Conservation (phyloP, 2,113 vertebrate species). For the Cephalophus harveyi region DNA sequence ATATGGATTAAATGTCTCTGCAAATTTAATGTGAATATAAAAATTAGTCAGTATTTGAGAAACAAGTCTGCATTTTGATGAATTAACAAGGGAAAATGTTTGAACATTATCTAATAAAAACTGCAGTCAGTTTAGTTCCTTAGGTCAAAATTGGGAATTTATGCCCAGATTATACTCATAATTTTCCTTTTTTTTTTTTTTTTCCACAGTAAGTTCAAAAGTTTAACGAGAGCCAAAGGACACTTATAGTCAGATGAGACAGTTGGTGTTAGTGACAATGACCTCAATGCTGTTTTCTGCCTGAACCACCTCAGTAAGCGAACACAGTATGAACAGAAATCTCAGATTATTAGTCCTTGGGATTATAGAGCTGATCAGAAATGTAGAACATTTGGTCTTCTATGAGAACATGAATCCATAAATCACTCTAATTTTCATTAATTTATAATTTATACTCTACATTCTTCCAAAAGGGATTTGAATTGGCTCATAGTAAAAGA, state of each 20-base stretch:
- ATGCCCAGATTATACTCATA: not conserved
- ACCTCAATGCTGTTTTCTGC: not conserved
- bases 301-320: not conserved
- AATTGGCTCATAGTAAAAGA: not conserved
- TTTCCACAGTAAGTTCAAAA: conserved; percentile 3
- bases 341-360: not conserved
- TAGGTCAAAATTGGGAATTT: not conserved
- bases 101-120: conserved; percentile 32
- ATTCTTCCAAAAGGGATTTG: conserved; percentile 1
- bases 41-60: conserved; percentile 70
- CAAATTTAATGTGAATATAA: conserved; percentile 63
- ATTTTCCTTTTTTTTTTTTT: conserved; percentile 31
- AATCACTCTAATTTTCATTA: conserved; percentile 17
- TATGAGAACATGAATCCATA: not conserved
- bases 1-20: conserved; percentile 75
- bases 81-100: conserved; percentile 50
- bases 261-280: not conserved
- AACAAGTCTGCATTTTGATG: conserved; percentile 56
- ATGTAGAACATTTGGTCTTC: not conserved
- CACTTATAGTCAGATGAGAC: not conserved
- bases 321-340: not conserved
- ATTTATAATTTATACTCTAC: conserved; percentile 21
- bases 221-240: conserved; percentile 2
- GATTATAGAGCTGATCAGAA: not conserved
- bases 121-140: not conserved